A percentile compares a stretch with the other conserved stretches of the same genome.
phyloP scores from a whole-genome alignment of 2,888 invertebrate species.

The Glyphotaelius pellucidus region DNA sequence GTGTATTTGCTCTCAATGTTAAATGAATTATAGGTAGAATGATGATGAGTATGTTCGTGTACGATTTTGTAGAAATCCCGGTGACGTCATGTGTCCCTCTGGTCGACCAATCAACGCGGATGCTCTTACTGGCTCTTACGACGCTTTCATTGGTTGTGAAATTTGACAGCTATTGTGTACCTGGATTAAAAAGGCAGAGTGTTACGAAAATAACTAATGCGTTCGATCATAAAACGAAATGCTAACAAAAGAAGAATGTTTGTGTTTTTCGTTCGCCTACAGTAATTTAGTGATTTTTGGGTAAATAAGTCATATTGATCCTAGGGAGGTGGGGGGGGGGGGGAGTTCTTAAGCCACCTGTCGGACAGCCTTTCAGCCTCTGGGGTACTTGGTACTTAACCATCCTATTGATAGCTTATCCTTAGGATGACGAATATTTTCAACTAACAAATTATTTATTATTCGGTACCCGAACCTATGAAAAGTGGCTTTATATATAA shows the following conservation, averaged over 20 bases:
- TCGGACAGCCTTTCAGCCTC: too few relatives aligned
- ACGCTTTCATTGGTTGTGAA: slow-evolving; percentile 46
- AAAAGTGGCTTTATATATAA: too few relatives aligned
- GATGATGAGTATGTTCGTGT: not conserved
- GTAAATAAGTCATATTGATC: too few relatives aligned
- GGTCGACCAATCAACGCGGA: not conserved
- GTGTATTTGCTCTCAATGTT: not conserved
- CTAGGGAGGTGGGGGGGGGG: too few relatives aligned
- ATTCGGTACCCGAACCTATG: too few relatives aligned
- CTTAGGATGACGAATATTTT: too few relatives aligned
- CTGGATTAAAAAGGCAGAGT: not conserved
- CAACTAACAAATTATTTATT: too few relatives aligned
- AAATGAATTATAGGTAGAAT: not conserved
- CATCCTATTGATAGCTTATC: too few relatives aligned
- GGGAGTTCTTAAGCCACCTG: too few relatives aligned
- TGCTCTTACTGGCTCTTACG: slow-evolving; percentile 21
- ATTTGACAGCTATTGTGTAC: slow-evolving; percentile 33
- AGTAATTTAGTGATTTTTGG: too few relatives aligned
- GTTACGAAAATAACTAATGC: slow-evolving; percentile 6
- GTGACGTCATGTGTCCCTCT: slow-evolving; percentile 28
- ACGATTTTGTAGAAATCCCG: slow-evolving; percentile 32
- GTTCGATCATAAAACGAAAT: not conserved
- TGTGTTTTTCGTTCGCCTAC: too few relatives aligned
- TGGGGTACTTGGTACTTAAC: too few relatives aligned
- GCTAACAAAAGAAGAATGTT: not conserved